Conservation (phyloP, 2,888 invertebrate species). For the Macrophya annulata region DNA sequence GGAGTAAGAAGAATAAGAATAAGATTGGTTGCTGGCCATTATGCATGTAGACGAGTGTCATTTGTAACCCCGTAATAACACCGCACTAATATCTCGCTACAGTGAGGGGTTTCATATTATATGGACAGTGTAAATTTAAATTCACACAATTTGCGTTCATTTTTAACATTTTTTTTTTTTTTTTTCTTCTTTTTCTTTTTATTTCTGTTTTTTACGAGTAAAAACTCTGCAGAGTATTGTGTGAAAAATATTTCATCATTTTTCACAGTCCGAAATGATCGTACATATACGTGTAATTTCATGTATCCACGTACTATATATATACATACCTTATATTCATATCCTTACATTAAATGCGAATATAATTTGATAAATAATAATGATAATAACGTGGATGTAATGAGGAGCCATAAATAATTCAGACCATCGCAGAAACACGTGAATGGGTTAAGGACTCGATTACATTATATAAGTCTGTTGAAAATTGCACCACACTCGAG, state of each 20-base stretch:
- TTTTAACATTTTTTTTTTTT: neutral
- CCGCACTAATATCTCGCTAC: neutral
- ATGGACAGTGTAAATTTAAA: neutral
- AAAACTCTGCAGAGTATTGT: neutral
- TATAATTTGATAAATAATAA: slow-evolving; percentile 4
- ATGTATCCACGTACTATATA: neutral
- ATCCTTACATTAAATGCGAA: too few species aligned
- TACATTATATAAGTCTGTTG: slow-evolving; percentile 31
- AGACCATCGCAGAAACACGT: neutral
- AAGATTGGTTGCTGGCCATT: neutral
- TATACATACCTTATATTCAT: neutral
- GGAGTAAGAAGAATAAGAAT: neutral
- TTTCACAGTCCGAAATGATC: neutral
- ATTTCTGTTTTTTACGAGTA: neutral
- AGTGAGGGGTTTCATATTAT: neutral
- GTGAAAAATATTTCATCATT: neutral
- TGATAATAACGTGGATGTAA: neutral
- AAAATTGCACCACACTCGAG: slow-evolving; percentile 30
- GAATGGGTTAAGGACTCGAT: slow-evolving; percentile 40
- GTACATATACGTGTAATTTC: neutral
- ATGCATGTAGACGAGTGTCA: neutral
- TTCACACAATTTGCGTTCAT: neutral
- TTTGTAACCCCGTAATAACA: neutral
- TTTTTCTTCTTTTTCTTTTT: neutral
- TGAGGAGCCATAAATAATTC: slow-evolving; percentile 33